Conservation (phyloP, 1,140 invertebrate species). For the Cydia strobilella region DNA sequence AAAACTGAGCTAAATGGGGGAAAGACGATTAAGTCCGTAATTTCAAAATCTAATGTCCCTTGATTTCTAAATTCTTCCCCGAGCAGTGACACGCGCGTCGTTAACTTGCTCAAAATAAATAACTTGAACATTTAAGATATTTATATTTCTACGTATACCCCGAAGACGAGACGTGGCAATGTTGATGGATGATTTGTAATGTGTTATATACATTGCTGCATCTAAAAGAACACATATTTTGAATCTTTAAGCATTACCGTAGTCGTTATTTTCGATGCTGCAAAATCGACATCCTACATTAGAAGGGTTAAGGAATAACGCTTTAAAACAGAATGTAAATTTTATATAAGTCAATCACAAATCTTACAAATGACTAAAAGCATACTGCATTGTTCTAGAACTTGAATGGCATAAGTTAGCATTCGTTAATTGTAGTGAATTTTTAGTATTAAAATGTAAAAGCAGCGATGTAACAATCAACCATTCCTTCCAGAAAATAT, state of each 20-base stretch:
- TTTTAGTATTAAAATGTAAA: neutral
- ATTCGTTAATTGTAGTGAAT: too few species aligned
- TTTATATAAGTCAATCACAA: too few species aligned
- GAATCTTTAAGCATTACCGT: too few species aligned
- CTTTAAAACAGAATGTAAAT: too few species aligned
- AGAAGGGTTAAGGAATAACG: too few species aligned
- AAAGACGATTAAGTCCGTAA: neutral
- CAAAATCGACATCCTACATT: too few species aligned
- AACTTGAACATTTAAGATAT: neutral
- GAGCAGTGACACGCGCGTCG: neutral
- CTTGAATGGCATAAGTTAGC: too few species aligned
- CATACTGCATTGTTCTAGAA: too few species aligned
- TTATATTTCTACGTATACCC: slow-evolving; percentile 8
- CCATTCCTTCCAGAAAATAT: neutral
- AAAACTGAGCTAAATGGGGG: neutral
- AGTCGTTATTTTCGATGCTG: too few species aligned
- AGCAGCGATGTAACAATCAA: neutral
- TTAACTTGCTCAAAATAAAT: slow-evolving; percentile 12
- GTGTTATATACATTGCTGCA: neutral
- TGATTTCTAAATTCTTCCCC: neutral
- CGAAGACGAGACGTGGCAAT: neutral
- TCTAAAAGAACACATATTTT: neutral
- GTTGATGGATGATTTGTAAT: neutral
- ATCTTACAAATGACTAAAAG: too few species aligned
- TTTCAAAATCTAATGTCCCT: slow-evolving; percentile 1